Base-by-base conservation (phyloP, 1,140 invertebrate species). In the Apocrypta bakeri region DNA sequence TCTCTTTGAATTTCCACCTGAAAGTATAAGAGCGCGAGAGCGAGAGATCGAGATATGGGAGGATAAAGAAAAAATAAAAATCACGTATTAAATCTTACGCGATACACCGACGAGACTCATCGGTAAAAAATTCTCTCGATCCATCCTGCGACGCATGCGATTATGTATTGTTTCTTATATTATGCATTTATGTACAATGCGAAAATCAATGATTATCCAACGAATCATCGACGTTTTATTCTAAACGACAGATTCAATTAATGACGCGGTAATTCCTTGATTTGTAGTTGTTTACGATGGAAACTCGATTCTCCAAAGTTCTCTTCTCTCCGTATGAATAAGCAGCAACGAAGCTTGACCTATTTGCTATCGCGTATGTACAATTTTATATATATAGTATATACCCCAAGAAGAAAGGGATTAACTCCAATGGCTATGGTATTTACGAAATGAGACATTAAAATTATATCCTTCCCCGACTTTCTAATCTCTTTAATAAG, bases 161-260 rank as follows among this genome's bases (percentile, higher is more conserved):
- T 66, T 24, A 66, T 66, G 63, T 66, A 66, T 66, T 66, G n/a
- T n/a, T 7, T 66, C 27, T 66, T 11, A 9, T 66, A 66, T 66
- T 66, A 66, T 29, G 63, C 63, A 6, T 37, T 4, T 37, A 37
- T 37, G 63, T 17, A 29, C 11, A 66, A 66, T 66, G 12, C 48
- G 48, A 66, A 9, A 25, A 29, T 66, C 27, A 25, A 66, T 66
- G 63, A 27, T 66, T 66, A 27, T 24, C 63, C 63, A n/a, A 27
- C 63, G 63, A 29, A 25, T 27, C 27, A 7, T 21, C 33, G 33
- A 37, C 9, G 33, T 37, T n/a, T 42, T 37, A 37, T 9, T 37
- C 37, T 37, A 3, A 48, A 7, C 21, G 17, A 56, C 48, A 66
- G 14, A 25, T 25, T 27, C 63, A 66, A 27, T 66, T 66, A 29